Evolutionary conservation across 2,113 vertebrate species (phyloP).

Genomic region (Coturnix japonica): DNA sequence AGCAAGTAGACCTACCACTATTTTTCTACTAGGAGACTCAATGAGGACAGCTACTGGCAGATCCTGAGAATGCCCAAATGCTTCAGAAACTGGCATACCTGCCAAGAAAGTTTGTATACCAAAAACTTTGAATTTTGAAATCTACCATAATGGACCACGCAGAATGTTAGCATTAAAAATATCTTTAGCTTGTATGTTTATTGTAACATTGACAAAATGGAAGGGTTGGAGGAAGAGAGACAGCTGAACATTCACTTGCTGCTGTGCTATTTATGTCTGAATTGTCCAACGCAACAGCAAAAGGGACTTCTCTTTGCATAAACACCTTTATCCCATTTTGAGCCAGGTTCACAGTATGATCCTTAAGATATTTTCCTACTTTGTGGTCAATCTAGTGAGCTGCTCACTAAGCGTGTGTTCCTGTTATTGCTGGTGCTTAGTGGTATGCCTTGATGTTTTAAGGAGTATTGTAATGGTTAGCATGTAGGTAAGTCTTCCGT

Average conservation of each 20-base stretch:
- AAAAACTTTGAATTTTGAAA: background rate
- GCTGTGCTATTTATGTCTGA: background rate
- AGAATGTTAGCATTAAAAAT: background rate
- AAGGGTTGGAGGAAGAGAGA: background rate
- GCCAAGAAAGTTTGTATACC: background rate
- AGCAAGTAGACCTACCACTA: background rate
- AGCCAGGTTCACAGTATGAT: background rate
- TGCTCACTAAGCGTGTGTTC: background rate
- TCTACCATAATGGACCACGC: background rate
- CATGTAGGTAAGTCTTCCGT: background rate
- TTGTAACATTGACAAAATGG: background rate
- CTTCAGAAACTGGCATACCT: background rate
- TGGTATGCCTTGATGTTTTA: background rate
- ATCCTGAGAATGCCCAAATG: background rate
- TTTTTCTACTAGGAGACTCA: background rate
- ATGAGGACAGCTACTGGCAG: background rate
- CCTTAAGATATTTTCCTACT: background rate
- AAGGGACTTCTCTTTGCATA: background rate
- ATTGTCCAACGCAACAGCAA: background rate
- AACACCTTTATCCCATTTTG: background rate
- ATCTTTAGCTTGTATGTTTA: background rate
- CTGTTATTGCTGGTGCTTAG: background rate
- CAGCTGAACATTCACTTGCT: background rate
- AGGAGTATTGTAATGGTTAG: background rate
- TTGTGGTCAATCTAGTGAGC: background rate